phyloP scores from a whole-genome alignment of 2,113 vertebrate genomes.

The Callithrix jacchus region DNA sequence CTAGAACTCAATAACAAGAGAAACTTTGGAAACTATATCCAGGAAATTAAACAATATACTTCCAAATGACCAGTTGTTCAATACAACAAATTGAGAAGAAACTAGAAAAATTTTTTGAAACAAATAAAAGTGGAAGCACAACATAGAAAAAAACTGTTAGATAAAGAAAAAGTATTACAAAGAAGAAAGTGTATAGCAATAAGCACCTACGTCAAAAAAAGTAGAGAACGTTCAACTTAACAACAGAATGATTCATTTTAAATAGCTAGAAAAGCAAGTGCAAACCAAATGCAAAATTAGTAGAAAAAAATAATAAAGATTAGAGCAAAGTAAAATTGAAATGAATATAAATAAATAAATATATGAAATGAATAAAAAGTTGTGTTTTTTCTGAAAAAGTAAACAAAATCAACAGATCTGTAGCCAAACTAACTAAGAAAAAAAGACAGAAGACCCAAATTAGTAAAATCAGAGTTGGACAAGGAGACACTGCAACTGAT shows the following conservation, averaged over 20 bases:
- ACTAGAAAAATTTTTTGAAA: neutral
- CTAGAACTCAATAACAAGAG: neutral
- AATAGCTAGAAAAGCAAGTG: neutral
- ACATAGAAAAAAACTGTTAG: neutral
- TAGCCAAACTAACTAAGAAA: neutral
- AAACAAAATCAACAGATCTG: neutral
- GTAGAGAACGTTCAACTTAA: neutral
- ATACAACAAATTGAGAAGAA: neutral
- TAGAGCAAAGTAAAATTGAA: too few relatives aligned
- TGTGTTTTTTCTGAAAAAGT: neutral
- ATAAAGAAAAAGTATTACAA: neutral
- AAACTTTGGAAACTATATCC: neutral
- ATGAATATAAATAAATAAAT: too few relatives aligned
- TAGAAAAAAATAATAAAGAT: too few relatives aligned
- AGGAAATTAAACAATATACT: neutral
- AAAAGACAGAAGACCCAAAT: neutral
- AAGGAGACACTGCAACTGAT: neutral
- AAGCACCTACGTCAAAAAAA: neutral
- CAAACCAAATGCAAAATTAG: too few relatives aligned
- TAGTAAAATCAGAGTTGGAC: neutral
- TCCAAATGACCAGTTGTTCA: neutral
- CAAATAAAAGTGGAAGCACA: neutral
- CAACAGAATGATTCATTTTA: neutral
- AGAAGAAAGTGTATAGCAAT: neutral
- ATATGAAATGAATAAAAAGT: neutral